These are phyloP conservation scores for Cygnus olor DNA, from an alignment of 2,797 vertebrate species.

Conservation along the genomic window DNA sequence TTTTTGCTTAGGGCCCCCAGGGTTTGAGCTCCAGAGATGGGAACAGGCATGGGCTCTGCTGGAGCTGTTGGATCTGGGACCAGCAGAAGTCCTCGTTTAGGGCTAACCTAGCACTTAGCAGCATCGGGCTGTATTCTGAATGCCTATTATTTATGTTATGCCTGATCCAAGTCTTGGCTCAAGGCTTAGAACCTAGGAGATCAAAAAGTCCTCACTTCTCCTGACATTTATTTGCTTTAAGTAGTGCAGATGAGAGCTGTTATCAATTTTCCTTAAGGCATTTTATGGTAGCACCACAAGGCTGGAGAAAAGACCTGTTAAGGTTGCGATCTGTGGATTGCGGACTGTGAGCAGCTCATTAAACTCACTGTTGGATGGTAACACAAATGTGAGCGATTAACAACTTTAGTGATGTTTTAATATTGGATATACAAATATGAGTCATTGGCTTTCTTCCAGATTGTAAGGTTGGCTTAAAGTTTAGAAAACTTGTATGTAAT, in stretches of 20 bases:
- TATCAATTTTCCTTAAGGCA: neutral
- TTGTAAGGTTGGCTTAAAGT: neutral
- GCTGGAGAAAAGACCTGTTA: neutral
- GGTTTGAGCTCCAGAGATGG: neutral
- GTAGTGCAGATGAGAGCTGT: neutral
- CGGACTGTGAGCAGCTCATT: neutral
- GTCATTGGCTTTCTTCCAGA: neutral
- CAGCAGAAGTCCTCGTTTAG: neutral
- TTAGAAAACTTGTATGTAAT: neutral
- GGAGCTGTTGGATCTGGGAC: neutral
- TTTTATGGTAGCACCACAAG: neutral
- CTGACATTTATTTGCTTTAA: neutral
- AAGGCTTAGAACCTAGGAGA: neutral
- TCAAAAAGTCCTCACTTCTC: neutral
- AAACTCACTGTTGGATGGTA: neutral
- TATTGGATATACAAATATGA: neutral
- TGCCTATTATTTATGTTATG: neutral
- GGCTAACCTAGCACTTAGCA: neutral
- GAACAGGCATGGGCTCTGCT: neutral
- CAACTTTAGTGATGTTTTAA: neutral
- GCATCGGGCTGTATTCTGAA: neutral
- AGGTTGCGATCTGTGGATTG: neutral
- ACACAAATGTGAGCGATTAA: conserved; percentile 1
- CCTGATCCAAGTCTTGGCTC: neutral
- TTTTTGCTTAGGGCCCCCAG: neutral